phyloP scores from a whole-genome alignment of 2,797 vertebrate genomes.

The Intellagama lesueurii region DNA sequence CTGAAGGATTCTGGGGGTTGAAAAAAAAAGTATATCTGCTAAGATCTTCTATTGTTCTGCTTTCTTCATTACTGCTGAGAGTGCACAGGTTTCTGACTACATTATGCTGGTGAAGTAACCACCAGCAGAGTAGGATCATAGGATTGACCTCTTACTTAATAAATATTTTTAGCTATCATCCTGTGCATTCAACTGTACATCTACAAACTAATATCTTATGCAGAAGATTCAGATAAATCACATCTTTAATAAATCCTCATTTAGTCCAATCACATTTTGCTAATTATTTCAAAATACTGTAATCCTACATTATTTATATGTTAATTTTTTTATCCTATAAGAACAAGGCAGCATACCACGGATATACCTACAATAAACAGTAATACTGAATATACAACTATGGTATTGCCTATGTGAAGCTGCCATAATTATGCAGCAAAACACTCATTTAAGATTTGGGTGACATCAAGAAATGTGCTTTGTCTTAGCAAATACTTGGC shows the following conservation, averaged over 20 bases:
- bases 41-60: background rate
- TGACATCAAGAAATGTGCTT: conserved; percentile 62
- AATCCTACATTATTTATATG: conserved; percentile 72
- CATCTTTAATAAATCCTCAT: conserved; percentile 69
- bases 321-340: conserved; percentile 69
- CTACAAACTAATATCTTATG: conserved; percentile 62
- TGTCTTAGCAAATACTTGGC: conserved; percentile 49
- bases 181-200: conserved; percentile 57
- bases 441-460: conserved; percentile 60
- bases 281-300: conserved; percentile 74
- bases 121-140: background rate
- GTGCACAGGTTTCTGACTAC: background rate
- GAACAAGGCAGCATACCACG: conserved; percentile 54
- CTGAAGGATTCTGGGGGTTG: no score
- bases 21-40: no score
- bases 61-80: background rate
- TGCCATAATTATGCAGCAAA: conserved; percentile 61
- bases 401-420: conserved; percentile 34
- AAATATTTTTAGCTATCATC: conserved; percentile 71
- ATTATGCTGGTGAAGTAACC: background rate
- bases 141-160: conserved; percentile 55
- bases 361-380: conserved; percentile 60
- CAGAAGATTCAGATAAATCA: conserved; percentile 65
- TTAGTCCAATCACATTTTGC: conserved; percentile 67
- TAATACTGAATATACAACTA: conserved; percentile 50